Evolutionary conservation across 1,140 invertebrate species (phyloP).

Genomic region (Hyles vespertilio): DNA sequence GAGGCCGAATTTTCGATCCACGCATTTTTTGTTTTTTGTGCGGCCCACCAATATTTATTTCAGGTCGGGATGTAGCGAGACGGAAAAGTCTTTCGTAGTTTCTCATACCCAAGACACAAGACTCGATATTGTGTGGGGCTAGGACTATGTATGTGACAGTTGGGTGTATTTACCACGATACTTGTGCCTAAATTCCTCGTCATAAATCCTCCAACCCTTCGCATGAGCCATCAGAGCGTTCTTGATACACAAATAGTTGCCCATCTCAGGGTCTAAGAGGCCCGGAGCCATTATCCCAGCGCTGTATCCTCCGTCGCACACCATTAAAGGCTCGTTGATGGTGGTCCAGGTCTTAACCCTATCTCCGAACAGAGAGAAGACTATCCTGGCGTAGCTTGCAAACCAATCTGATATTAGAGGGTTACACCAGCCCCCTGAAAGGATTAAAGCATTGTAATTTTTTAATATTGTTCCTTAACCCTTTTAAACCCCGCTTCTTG

Average conservation of each 20-base stretch:
- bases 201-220: constrained; percentile 34
- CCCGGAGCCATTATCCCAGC: constrained; percentile 60
- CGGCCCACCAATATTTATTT: no score
- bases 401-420: constrained; percentile 65
- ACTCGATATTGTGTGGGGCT: no score
- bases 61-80: no score
- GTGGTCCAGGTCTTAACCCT: constrained; percentile 65
- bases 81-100: no score
- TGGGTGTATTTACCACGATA: constrained; percentile 36
- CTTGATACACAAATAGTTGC: constrained; percentile 30
- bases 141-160: no score
- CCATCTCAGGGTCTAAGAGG: constrained; percentile 50
- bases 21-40: no score
- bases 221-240: constrained; percentile 35
- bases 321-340: constrained; percentile 45
- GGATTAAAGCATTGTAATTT: constrained; percentile 7
- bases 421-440: constrained; percentile 77
- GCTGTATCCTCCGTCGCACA: constrained; percentile 61
- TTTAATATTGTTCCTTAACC: not conserved
- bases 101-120: no score
- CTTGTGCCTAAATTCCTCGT: constrained; percentile 23
- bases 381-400: constrained; percentile 56
- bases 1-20: no score
- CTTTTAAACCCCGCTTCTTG: no score
- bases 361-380: constrained; percentile 58